phyloP scores from a whole-genome alignment of 2,888 invertebrate species.

The Protula sp. region DNA sequence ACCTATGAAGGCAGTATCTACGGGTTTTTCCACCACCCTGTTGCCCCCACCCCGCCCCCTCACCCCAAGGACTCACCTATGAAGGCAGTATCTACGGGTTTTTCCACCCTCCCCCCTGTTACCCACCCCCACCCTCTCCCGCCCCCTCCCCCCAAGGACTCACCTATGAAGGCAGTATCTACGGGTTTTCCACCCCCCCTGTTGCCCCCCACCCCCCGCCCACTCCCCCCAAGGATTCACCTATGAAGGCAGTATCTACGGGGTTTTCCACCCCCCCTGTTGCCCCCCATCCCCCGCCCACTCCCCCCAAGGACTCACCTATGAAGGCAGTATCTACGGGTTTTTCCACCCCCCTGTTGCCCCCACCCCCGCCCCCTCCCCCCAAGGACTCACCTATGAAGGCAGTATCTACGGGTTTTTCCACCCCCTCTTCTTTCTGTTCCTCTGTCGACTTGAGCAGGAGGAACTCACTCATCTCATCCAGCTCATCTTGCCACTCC shows the following conservation, averaged over 20 bases:
- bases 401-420: slow-evolving; percentile 28
- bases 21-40: slow-evolving; percentile 21
- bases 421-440: slow-evolving; percentile 24
- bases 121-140: slow-evolving; percentile 25
- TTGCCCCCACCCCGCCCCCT: slow-evolving; percentile 25
- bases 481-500: slow-evolving; percentile 29
- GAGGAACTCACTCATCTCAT: slow-evolving; percentile 28
- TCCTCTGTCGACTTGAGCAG: slow-evolving; percentile 27
- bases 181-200: slow-evolving; percentile 22
- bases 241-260: slow-evolving; percentile 29
- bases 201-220: too few species aligned
- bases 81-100: slow-evolving; percentile 29
- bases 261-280: slow-evolving; percentile 23
- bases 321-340: slow-evolving; percentile 30
- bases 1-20: slow-evolving; percentile 29
- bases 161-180: slow-evolving; percentile 28
- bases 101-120: slow-evolving; percentile 22
- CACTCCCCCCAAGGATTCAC: too few species aligned
- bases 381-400: slow-evolving; percentile 18
- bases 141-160: too few species aligned
- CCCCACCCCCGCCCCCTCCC: slow-evolving; percentile 26
- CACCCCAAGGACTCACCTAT: slow-evolving; percentile 14
- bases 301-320: too few species aligned
- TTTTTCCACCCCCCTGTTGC: slow-evolving; percentile 20
- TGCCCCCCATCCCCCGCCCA: slow-evolving; percentile 24